phyloP scores from a whole-genome alignment of 2,888 invertebrate genomes.

The Strigamia maritima region DNA sequence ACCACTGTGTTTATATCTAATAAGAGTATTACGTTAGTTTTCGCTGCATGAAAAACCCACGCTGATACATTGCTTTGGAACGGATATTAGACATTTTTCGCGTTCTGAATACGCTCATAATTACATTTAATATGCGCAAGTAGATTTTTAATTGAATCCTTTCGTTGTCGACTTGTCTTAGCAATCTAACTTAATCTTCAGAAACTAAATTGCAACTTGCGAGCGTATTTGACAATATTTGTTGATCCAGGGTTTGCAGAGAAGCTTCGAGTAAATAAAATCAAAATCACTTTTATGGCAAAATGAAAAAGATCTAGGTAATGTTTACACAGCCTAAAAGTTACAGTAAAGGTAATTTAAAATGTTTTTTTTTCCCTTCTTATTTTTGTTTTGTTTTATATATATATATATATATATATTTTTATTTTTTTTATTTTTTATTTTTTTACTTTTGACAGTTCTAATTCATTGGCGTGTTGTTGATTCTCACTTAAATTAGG shows the following conservation, averaged over 20 bases:
- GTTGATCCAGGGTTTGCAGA: neutral
- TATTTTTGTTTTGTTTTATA: too few relatives aligned
- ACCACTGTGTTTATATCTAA: neutral
- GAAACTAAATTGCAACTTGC: neutral
- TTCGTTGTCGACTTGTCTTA: neutral
- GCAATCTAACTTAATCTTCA: neutral
- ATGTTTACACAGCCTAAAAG: neutral
- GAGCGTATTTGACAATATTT: neutral
- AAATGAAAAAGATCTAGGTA: neutral
- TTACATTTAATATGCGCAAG: neutral
- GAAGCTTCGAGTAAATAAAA: neutral
- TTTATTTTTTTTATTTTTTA: too few relatives aligned
- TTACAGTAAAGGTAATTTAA: neutral
- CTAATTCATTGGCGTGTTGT: neutral
- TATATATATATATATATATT: too few relatives aligned
- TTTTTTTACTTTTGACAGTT: neutral
- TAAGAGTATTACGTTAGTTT: too few relatives aligned
- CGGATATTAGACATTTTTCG: neutral
- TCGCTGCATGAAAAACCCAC: neutral
- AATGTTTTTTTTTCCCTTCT: neutral
- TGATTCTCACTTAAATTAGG: neutral
- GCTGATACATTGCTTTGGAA: neutral
- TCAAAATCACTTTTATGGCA: neutral
- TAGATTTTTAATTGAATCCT: conserved; percentile 13
- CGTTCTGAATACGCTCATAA: neutral